These are phyloP conservation scores for Anguilla rostrata DNA, from an alignment of 2,113 vertebrate species.

Conservation along the genomic window DNA sequence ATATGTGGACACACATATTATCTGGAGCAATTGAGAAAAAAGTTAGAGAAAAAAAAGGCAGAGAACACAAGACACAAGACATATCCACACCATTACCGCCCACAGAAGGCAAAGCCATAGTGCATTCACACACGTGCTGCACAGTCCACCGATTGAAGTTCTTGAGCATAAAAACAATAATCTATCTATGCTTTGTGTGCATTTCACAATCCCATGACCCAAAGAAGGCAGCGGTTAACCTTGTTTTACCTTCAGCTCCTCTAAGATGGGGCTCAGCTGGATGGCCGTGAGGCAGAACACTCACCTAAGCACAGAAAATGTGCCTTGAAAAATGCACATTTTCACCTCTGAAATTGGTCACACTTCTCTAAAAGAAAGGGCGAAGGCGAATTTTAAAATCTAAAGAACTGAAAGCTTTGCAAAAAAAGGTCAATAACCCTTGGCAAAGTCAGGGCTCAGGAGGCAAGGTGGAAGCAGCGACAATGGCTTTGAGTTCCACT, in stretches of 20 bases:
- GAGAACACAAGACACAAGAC: neutral
- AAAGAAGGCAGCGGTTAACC: too few relatives aligned
- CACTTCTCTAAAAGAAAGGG: too few relatives aligned
- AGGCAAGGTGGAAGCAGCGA: neutral
- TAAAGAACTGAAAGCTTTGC: neutral
- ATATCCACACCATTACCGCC: neutral
- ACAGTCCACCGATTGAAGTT: too few relatives aligned
- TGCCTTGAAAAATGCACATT: too few relatives aligned
- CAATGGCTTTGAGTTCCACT: neutral
- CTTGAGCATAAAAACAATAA: too few relatives aligned
- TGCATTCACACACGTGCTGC: neutral
- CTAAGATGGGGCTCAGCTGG: too few relatives aligned
- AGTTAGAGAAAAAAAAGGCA: neutral
- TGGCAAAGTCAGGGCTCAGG: neutral
- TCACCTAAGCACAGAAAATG: too few relatives aligned
- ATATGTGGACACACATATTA: neutral
- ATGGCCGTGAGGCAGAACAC: too few relatives aligned
- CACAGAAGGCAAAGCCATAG: neutral
- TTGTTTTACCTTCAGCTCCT: too few relatives aligned
- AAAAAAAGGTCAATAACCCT: neutral
- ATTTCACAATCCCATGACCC: too few relatives aligned
- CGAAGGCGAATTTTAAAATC: neutral
- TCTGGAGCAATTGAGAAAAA: neutral
- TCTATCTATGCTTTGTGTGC: too few relatives aligned
- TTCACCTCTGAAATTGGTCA: too few relatives aligned